phyloP scores from a whole-genome alignment of 2,888 invertebrate genomes.

The Cosmia trapezina region DNA sequence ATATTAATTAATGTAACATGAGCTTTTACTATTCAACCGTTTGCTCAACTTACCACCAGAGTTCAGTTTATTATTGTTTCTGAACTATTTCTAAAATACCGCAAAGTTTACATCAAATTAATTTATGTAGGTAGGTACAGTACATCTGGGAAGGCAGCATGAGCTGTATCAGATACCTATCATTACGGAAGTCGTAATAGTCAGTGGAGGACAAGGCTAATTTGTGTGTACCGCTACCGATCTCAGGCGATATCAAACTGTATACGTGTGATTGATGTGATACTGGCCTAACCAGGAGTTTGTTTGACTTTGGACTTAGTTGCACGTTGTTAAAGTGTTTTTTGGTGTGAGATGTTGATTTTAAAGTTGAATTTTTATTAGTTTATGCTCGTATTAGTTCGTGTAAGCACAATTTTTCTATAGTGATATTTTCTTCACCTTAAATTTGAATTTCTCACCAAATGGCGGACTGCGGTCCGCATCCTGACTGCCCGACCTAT shows the following conservation, averaged over 20 bases:
- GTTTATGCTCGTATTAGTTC: background rate
- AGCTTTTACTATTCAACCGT: background rate
- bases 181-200: slow-evolving; percentile 51
- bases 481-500: too few relatives aligned
- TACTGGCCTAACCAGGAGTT: background rate
- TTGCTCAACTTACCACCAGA: background rate
- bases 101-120: slow-evolving; percentile 48
- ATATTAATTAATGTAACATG: background rate
- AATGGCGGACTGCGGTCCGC: too few relatives aligned
- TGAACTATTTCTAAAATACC: slow-evolving; percentile 17
- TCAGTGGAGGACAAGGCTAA: slow-evolving; percentile 51
- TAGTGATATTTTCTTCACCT: background rate
- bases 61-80: slow-evolving; percentile 32
- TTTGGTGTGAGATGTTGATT: slow-evolving; percentile 9
- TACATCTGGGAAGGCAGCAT: slow-evolving; percentile 51
- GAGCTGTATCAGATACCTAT: slow-evolving; percentile 51
- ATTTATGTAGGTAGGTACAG: slow-evolving; percentile 58
- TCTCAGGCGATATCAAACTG: slow-evolving; percentile 38
- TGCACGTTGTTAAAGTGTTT: background rate
- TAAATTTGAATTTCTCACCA: too few relatives aligned
- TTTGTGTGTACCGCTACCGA: slow-evolving; percentile 50
- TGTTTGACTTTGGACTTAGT: slow-evolving; percentile 2
- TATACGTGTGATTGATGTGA: slow-evolving; percentile 31
- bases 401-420: background rate
- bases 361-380: background rate